Evolutionary conservation across 1,140 invertebrate species (phyloP).

Genomic region (Drosophila kepulauana): DNA sequence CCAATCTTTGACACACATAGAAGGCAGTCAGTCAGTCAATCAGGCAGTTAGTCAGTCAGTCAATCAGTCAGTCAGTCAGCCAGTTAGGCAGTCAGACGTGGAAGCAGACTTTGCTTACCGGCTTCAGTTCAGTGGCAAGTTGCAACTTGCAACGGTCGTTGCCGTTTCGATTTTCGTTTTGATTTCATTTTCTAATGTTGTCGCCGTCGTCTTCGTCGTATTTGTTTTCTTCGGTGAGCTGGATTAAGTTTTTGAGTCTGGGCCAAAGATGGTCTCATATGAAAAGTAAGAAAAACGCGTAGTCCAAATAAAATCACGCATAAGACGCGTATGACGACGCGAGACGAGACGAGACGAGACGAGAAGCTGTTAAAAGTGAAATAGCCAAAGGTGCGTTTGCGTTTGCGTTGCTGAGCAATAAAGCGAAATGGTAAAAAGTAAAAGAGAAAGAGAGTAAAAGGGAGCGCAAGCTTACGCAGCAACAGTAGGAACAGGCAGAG

Average conservation of each 20-base stretch:
- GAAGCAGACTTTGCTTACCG: conserved; percentile 71
- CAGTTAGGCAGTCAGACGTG: conserved; percentile 53
- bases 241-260: conserved; percentile 40
- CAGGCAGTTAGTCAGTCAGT: conserved; percentile 7
- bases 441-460: conserved; percentile 61
- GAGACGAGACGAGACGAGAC: neutral
- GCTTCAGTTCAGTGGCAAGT: conserved; percentile 15
- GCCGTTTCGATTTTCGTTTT: conserved; percentile 70
- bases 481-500: conserved; percentile 25
- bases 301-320: conserved; percentile 74
- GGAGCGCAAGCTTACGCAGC: conserved; percentile 46
- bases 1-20: conserved; percentile 79
- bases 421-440: conserved; percentile 51
- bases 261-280: conserved; percentile 39
- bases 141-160: conserved; percentile 72
- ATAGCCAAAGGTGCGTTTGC: conserved; percentile 49
- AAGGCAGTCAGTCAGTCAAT: conserved; percentile 49
- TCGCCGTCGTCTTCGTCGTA: conserved; percentile 17
- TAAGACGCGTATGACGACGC: conserved; percentile 61
- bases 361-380: conserved; percentile 66
- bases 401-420: conserved; percentile 41
- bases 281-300: conserved; percentile 52
- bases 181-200: conserved; percentile 78
- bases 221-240: conserved; percentile 58
- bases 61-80: conserved; percentile 31